phyloP scores from a whole-genome alignment of 2,888 invertebrate species.

The Sinohyriopsis cumingii region DNA sequence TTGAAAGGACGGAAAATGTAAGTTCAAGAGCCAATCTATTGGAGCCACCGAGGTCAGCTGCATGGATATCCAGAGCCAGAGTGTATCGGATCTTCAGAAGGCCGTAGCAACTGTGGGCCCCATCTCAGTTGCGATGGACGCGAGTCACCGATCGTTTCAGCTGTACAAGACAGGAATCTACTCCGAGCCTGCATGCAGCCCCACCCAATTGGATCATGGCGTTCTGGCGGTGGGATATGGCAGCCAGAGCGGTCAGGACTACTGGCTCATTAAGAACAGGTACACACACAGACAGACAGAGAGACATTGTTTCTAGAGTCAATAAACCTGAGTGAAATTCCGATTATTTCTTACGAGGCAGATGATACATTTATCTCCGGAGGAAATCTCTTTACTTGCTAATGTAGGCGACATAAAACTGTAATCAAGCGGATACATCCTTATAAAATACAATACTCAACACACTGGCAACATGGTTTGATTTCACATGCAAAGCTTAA shows the following conservation, averaged over 20 bases:
- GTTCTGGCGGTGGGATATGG: conserved; percentile 45
- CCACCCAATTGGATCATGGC: conserved; percentile 25
- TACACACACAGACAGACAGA: conserved; percentile 1
- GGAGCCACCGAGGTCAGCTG: conserved; percentile 46
- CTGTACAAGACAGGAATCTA: conserved; percentile 35
- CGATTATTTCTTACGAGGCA: too few species aligned
- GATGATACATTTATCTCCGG: too few species aligned
- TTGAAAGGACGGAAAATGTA: conserved; percentile 61
- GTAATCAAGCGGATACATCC: too few species aligned
- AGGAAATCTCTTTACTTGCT: too few species aligned
- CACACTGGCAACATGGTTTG: too few species aligned
- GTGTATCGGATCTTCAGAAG: conserved; percentile 81
- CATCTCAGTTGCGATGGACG: conserved; percentile 90
- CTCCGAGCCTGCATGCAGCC: conserved; percentile 33
- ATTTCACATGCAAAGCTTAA: too few species aligned
- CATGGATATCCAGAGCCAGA: conserved; percentile 72
- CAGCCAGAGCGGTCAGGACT: conserved; percentile 28
- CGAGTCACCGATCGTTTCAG: conserved; percentile 80
- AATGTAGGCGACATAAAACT: too few species aligned
- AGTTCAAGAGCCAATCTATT: conserved; percentile 38
- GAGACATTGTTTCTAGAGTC: not conserved
- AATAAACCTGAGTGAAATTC: not conserved
- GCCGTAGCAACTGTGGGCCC: conserved; percentile 90
- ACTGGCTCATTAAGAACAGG: conserved; percentile 56
- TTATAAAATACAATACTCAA: too few species aligned